Conservation (phyloP, 1,140 invertebrate genomes). For the Zaprionus ghesquierei region DNA sequence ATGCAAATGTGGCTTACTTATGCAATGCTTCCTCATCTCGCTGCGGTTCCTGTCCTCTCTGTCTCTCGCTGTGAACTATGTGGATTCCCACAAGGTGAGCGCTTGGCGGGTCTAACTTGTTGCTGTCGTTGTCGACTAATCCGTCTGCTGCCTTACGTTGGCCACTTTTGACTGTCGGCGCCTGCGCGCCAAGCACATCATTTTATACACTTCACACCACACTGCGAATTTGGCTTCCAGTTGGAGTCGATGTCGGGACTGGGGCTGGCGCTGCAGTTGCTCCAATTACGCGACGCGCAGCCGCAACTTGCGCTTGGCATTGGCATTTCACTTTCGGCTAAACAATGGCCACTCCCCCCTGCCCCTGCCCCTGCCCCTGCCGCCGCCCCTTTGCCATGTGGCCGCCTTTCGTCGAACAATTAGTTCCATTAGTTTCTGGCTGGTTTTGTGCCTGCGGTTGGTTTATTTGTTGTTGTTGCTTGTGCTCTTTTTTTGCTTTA, state of each 20-base stretch:
- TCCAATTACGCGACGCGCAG: conserved; percentile 64
- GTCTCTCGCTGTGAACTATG: not conserved
- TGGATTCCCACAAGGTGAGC: not conserved
- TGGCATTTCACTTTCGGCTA: conserved; percentile 70
- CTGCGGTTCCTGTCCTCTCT: not conserved
- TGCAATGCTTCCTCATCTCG: conserved; percentile 73
- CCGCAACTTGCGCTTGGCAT: conserved; percentile 61
- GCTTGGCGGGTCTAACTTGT: no score
- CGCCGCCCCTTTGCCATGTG: conserved; percentile 17
- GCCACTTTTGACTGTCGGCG: conserved; percentile 61
- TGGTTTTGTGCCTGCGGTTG: conserved; percentile 47
- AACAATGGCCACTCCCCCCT: conserved; percentile 50
- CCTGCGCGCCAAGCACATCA: conserved; percentile 69
- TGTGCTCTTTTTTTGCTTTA: conserved; percentile 19
- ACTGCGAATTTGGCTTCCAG: conserved; percentile 2
- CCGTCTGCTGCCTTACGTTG: conserved; percentile 18
- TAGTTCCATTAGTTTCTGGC: conserved; percentile 75
- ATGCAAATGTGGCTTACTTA: conserved; percentile 56
- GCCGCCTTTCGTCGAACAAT: conserved; percentile 73
- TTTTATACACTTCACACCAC: conserved; percentile 64
- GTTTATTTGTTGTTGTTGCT: conserved; percentile 33
- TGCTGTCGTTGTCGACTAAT: conserved; percentile 20
- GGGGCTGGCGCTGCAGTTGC: conserved; percentile 37
- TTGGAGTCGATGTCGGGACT: not conserved
- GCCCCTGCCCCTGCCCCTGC: not conserved